Base-by-base conservation (phyloP, 2,888 invertebrate species). In the Geotrupes spiniger region DNA sequence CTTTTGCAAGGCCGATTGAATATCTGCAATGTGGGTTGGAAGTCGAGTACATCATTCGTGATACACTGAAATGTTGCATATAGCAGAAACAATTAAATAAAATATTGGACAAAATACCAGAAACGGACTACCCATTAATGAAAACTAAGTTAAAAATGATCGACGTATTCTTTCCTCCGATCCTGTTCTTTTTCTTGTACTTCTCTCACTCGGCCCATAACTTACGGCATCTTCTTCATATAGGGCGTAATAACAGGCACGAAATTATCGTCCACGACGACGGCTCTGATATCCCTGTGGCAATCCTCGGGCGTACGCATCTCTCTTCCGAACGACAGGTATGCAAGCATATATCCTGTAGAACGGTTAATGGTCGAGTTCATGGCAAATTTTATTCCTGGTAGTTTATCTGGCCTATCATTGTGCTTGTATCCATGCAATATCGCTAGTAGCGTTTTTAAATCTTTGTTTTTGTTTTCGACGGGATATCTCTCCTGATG, bases 401-500 rank as follows among this genome's bases (percentile, higher is more conserved):
- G 51, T 4, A 67, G 38, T 1, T 25, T 26, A 1, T 48, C 42
- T 0, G 57, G 57, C 65, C 66, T 68, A 0, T 27, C 8, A 0
- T 37, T 11, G 41, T 66, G 66, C 1, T 64, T 45, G 0, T 28
- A 28, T 1, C 46, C 57, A 0, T 61, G 58, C 0, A 59, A 51
- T 3, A 66, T 61, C 0, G 58, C 52, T 1, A 65, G 41, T 26
- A 62, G 65, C 0, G 61, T 49, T 9, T 66, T 66, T 0, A 67
- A 16, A 4, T 65, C 64, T 0, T 65, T 51, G 16, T 65, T 66
- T 27, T 61, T 58, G 0, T 67, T 38, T 39, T 68, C 68, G 0
- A 63, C 66, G 0, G 65, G 68, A 36, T 69, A 69, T 0, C 64
- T 61, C 16, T 64, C 59, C 0, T 68, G 69, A 31, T 71, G 68